phyloP scores from a whole-genome alignment of 2,113 vertebrate species.

The Fregata magnificens region DNA sequence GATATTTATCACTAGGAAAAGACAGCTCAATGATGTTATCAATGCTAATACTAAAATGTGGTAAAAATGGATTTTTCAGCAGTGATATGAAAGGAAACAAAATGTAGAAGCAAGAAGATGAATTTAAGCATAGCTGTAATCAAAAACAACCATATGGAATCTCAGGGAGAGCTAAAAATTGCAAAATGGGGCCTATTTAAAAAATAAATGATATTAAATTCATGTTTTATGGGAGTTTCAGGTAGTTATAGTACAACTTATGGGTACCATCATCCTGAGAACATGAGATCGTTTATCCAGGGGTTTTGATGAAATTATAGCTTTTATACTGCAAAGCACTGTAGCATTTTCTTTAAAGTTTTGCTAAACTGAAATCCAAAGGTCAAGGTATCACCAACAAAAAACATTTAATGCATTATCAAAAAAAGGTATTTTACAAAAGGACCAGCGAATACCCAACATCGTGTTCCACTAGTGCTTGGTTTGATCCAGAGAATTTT shows the following conservation, averaged over 20 bases:
- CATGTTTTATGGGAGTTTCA: neutral
- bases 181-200: neutral
- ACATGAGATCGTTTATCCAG: neutral
- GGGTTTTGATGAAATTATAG: neutral
- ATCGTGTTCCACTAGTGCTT: neutral
- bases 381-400: neutral
- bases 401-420: neutral
- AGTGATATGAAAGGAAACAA: neutral
- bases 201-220: constrained; percentile 3
- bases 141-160: neutral
- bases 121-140: neutral
- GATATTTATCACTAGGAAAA: constrained; percentile 22
- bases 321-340: neutral
- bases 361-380: neutral
- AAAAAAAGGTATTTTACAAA: neutral
- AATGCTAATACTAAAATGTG: neutral
- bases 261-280: neutral
- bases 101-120: neutral
- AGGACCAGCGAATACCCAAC: neutral
- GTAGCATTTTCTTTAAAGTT: neutral
- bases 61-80: constrained; percentile 17
- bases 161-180: neutral
- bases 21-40: constrained; percentile 30
- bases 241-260: neutral
- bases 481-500: neutral